Percentiles rank a stretch among this genome's conserved stretches.
Evolutionary conservation across 2,113 vertebrate genomes (phyloP).

Genomic region (Istiophorus platypterus): DNA sequence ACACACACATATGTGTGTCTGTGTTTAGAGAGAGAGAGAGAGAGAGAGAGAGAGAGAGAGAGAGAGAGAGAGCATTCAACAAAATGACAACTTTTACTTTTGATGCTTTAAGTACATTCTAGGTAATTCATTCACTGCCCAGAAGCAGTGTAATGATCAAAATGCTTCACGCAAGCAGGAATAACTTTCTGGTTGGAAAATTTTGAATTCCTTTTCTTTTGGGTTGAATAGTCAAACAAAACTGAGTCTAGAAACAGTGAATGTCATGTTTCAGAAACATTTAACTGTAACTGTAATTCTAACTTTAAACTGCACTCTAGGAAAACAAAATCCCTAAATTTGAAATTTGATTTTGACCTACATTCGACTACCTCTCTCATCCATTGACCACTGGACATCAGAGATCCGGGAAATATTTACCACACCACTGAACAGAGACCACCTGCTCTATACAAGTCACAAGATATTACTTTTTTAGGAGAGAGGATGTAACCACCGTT

Average conservation of each 20-base stretch:
- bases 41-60: too few species aligned
- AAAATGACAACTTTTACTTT: too few species aligned
- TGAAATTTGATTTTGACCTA: not conserved
- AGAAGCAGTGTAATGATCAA: not conserved
- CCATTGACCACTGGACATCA: not conserved
- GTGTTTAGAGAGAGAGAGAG: too few species aligned
- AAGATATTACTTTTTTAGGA: conserved; percentile 64
- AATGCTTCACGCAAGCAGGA: not conserved
- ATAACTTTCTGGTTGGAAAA: not conserved
- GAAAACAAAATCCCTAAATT: not conserved
- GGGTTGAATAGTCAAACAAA: not conserved
- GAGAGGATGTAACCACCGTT: conserved; percentile 57
- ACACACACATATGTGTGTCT: too few species aligned
- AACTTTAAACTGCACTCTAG: not conserved
- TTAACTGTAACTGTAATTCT: not conserved
- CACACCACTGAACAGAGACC: conserved; percentile 32
- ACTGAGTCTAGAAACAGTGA: not conserved
- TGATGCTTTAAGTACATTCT: too few species aligned
- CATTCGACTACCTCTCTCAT: conserved; percentile 1
- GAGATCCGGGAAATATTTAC: not conserved
- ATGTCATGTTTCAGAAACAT: not conserved
- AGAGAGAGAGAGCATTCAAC: too few species aligned
- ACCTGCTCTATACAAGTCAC: conserved; percentile 17
- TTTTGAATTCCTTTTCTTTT: not conserved
- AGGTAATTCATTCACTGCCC: not conserved